A percentile compares a stretch with the other conserved stretches of the same genome.
phyloP scores from a whole-genome alignment of 2,888 invertebrate species.

The Caenorhabditis sp. region DNA sequence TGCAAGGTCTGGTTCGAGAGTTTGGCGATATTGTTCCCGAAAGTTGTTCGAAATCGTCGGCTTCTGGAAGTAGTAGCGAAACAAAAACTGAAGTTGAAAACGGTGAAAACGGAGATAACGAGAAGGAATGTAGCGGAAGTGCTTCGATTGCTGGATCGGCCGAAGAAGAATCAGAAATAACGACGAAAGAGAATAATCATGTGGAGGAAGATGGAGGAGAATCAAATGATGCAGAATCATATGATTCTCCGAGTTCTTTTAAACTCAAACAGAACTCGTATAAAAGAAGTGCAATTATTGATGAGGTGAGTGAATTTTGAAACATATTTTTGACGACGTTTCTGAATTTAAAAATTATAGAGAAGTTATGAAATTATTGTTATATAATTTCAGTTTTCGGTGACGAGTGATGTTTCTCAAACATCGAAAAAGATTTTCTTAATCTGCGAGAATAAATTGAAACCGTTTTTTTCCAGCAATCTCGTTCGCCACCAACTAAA shows the following conservation, averaged over 20 bases:
- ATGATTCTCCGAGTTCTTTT: conserved; percentile 4
- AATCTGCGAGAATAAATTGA: too few relatives aligned
- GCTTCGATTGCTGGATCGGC: neutral
- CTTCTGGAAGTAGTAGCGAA: neutral
- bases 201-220: conserved; percentile 11
- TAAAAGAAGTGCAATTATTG: conserved; percentile 25
- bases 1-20: conserved; percentile 53
- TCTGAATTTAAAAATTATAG: neutral
- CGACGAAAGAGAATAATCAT: conserved; percentile 12
- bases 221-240: neutral
- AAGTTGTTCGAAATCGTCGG: conserved; percentile 20
- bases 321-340: conserved; percentile 37
- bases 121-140: neutral
- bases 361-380: neutral
- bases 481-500: conserved; percentile 43
- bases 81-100: neutral
- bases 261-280: conserved; percentile 14
- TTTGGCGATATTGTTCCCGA: conserved; percentile 36
- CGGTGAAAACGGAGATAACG: conserved; percentile 5
- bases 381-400: too few relatives aligned
- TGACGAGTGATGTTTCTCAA: too few relatives aligned
- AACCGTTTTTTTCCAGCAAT: conserved; percentile 32
- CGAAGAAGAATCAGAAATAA: neutral
- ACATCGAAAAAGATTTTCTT: too few relatives aligned
- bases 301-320: conserved; percentile 22